Evolutionary conservation across 92 coral and sea anemone genomes (phyloP).

Genomic region (Nematostella vectensis): DNA sequence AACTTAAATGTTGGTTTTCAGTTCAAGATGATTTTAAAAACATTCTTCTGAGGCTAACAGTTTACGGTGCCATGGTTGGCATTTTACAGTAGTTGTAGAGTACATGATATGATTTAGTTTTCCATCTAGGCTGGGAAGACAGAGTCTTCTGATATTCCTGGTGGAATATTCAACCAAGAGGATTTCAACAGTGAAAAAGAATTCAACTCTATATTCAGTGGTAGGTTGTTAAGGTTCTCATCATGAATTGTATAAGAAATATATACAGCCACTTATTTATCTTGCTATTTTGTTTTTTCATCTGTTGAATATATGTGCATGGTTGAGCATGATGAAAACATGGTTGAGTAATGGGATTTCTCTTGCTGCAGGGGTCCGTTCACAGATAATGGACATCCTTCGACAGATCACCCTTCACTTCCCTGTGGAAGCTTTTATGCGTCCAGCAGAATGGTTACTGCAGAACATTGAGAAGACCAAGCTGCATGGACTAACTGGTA

Average conservation of each 20-base stretch:
- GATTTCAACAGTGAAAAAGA: slow-evolving; percentile 62
- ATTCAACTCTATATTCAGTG: slow-evolving; percentile 54
- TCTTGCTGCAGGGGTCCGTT: slow-evolving; percentile 51
- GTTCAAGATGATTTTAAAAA: too few relatives aligned
- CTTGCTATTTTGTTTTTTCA: not conserved
- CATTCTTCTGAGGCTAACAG: too few relatives aligned
- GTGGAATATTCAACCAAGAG: slow-evolving; percentile 61
- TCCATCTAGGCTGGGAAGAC: slow-evolving; percentile 46
- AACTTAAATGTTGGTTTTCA: too few relatives aligned
- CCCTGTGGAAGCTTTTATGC: slow-evolving; percentile 66
- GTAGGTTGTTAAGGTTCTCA: slow-evolving; percentile 35
- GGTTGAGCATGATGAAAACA: not conserved
- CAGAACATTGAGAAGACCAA: slow-evolving; percentile 29
- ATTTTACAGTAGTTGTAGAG: too few relatives aligned
- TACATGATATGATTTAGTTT: not conserved
- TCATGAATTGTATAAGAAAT: not conserved
- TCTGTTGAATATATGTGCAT: not conserved
- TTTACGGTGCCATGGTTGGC: too few relatives aligned
- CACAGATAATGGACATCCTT: slow-evolving; percentile 73
- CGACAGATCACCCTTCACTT: slow-evolving; percentile 41
- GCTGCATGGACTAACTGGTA: slow-evolving; percentile 11
- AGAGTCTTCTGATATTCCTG: slow-evolving; percentile 29
- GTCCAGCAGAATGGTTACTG: slow-evolving; percentile 73
- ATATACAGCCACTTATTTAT: not conserved
- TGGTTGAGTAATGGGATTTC: not conserved